Base-by-base conservation (phyloP, 2,888 invertebrate species). In the Andricus curvator region DNA sequence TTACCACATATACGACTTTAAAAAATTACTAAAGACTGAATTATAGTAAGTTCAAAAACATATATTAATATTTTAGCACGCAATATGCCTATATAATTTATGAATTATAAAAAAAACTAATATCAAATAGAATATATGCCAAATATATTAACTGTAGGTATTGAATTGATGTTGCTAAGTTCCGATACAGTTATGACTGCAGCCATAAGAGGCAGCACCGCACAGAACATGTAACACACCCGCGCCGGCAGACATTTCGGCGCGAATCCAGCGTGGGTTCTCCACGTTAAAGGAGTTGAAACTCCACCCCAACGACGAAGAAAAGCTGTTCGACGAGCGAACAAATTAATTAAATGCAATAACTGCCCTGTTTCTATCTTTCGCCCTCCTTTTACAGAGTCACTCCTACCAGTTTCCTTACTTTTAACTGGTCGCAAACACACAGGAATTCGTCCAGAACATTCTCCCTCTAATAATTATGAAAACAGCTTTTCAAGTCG, bases 361-460 rank as follows among this genome's bases (percentile, higher is more conserved):
- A n/a, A n/a, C n/a, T n/a, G n/a, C n/a, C n/a, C n/a, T n/a, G n/a
- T n/a, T n/a, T n/a, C n/a, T n/a, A n/a, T n/a, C n/a, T n/a, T n/a
- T 33, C 4, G 2, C 2, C 2, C 4, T 4, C 5, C 2, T 0
- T 4, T 33, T 6, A 33, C 0, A 33, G 4, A 33, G 2, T 33
- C 2, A 33, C 2, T 4, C 4, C 5, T 33, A 33, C 0, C 4
- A 3, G 4, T 33, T 33, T 4, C 4, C 33, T 3, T 4, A 33
- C 0, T 4, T 2, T 33, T 33, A 0, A 33, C 2, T 4, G 4
- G 33, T 33, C 1, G 2, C 33, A 2, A 33, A 33, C 2, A 33
- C 4, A 33, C 4, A 33, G 4, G 6, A 0, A 3, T 33, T 33
- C n/a, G n/a, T n/a, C n/a, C n/a, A n/a, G n/a, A n/a, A n/a, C n/a